These are phyloP conservation scores for Automeris io DNA, from an alignment of 2,888 invertebrate species.

Conservation along the genomic window DNA sequence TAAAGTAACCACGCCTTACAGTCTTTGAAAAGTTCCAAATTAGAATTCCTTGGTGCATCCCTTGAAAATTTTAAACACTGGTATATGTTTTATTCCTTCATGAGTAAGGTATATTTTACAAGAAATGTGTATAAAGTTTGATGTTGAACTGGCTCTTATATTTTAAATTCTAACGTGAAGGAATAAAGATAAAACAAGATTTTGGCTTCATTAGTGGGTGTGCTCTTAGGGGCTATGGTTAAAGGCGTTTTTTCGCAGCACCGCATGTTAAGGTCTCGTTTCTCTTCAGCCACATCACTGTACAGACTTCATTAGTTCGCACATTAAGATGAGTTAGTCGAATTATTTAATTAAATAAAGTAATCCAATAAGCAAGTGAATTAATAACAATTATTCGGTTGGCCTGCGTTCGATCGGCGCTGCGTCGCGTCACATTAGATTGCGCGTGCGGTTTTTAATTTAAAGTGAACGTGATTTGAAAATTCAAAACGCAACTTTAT, in stretches of 20 bases:
- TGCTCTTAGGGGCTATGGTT: constrained; percentile 34
- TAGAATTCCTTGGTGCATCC: constrained; percentile 40
- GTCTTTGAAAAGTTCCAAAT: constrained; percentile 33
- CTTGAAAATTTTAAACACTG: constrained; percentile 19
- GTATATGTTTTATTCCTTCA: constrained; percentile 25
- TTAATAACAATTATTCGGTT: constrained; percentile 65
- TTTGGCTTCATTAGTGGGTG: constrained; percentile 33
- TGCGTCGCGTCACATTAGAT: constrained; percentile 21
- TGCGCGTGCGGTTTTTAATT: constrained; percentile 36
- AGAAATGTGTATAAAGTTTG: constrained; percentile 2
- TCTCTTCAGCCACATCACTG: constrained; percentile 62
- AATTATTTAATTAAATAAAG: constrained; percentile 74
- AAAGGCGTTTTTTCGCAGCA: constrained; percentile 43
- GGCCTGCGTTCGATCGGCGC: constrained; percentile 38
- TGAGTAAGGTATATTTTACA: constrained; percentile 29
- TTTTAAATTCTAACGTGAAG: constrained; percentile 15
- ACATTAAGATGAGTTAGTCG: constrained; percentile 73
- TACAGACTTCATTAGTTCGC: constrained; percentile 72
- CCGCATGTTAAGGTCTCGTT: constrained; percentile 49
- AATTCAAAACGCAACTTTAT: background rate
- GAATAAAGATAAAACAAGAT: constrained; percentile 31
- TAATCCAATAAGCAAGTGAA: constrained; percentile 72
- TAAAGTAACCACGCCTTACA: constrained; percentile 47
- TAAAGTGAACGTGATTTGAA: constrained; percentile 44
- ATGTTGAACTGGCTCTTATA: background rate